Conservation (phyloP, 2,113 vertebrate species). For the Phalacrocorax brasilianus region DNA sequence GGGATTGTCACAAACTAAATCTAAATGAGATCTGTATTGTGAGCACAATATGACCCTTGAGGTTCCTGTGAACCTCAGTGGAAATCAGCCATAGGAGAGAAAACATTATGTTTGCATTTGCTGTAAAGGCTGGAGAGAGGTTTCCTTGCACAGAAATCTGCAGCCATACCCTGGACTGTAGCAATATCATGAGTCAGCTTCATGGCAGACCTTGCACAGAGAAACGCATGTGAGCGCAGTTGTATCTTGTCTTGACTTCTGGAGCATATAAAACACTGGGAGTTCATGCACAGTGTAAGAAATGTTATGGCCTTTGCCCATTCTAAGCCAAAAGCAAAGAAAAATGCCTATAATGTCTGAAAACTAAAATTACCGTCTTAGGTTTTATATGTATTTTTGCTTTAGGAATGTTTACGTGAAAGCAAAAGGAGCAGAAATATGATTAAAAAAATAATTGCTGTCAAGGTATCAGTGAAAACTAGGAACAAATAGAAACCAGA, state of each 20-base stretch:
- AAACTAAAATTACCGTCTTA: background rate
- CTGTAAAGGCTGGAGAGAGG: background rate
- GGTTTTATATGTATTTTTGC: background rate
- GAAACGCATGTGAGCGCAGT: background rate
- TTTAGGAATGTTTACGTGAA: background rate
- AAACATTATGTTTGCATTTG: background rate
- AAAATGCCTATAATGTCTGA: background rate
- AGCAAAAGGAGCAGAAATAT: background rate
- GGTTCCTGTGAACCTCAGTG: background rate
- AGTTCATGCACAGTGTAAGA: background rate
- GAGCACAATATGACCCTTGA: background rate
- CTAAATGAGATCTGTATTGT: background rate
- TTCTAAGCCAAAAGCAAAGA: background rate
- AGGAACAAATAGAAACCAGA: conserved; percentile 27
- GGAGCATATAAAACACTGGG: background rate
- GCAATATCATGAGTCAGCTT: background rate
- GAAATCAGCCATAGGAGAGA: background rate
- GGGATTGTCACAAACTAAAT: background rate
- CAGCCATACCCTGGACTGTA: background rate
- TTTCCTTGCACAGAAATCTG: background rate
- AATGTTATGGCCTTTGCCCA: background rate
- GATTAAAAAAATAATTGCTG: background rate
- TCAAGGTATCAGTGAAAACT: background rate
- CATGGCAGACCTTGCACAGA: background rate
- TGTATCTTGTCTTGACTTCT: background rate